A percentile compares a stretch with the other conserved stretches of the same genome.
Evolutionary conservation across 2,797 vertebrate genomes (phyloP).

Genomic region (Thalassophryne amazonica): DNA sequence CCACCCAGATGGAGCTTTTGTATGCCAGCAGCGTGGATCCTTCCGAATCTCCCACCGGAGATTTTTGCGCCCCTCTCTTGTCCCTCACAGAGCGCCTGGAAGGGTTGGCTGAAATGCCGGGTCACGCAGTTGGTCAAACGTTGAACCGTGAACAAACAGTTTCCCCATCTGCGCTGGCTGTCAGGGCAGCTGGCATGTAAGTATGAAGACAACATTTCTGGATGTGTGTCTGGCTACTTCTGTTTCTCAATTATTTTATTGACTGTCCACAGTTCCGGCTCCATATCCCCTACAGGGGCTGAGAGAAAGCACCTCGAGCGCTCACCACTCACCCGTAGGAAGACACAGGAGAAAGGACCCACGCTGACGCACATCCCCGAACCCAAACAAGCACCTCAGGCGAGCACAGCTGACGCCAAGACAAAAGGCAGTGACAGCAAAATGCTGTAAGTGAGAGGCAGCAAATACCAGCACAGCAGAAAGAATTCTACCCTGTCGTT

Average conservation of each 20-base stretch:
- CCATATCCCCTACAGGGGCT: slow-evolving; percentile 78
- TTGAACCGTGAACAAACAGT: slow-evolving; percentile 78
- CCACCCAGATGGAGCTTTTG: slow-evolving; percentile 95
- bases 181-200: slow-evolving; percentile 87
- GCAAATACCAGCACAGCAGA: no score
- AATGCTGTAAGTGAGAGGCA: slow-evolving; percentile 34
- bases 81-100: slow-evolving; percentile 79
- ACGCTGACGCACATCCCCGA: slow-evolving; percentile 74
- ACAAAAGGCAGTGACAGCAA: slow-evolving; percentile 50
- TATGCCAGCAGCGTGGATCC: slow-evolving; percentile 88
- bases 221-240: no score
- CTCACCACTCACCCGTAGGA: slow-evolving; percentile 86
- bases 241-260: no score
- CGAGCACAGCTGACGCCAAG: slow-evolving; percentile 29
- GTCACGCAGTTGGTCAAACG: slow-evolving; percentile 65
- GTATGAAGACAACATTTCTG: slow-evolving; percentile 35
- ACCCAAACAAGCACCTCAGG: slow-evolving; percentile 35
- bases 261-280: slow-evolving; percentile 63
- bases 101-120: slow-evolving; percentile 64
- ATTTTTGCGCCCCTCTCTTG: slow-evolving; percentile 74
- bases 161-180: slow-evolving; percentile 79
- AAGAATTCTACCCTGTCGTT: no score
- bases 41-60: slow-evolving; percentile 78
- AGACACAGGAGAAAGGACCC: slow-evolving; percentile 78
- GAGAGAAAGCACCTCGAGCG: slow-evolving; percentile 86